Evolutionary conservation across 2,113 vertebrate genomes (phyloP), one percentile per base, ranked within the genome.

Genomic region (Syngnathus typhle): DNA sequence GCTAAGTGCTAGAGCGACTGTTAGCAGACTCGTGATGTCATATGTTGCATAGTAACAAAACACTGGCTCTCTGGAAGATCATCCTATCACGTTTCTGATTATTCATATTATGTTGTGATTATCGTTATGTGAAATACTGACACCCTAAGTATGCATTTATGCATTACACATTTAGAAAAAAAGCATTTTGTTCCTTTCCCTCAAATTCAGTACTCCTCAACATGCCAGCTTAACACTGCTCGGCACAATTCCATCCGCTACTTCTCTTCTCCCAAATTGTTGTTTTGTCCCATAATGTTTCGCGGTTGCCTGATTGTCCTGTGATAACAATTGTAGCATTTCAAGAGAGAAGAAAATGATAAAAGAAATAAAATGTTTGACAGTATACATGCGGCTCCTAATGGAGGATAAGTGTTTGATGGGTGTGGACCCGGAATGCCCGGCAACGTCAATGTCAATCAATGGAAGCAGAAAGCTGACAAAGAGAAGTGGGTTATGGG

Each of bases 361-460:
- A 59, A 21, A 21, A 68, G 27, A 65, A 82, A 77, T 56, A 56
- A 23, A 60, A 74, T 70, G 23, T 11, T 54, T 71, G 64, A 66
- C 65, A 70, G 79, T 72, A 79, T 67, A 55, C 62, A 78, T 78
- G 64, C 69, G 66, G 81, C 65, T 77, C 60, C 76, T 82, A 80
- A 82, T 81, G 70, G 63, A 86, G 76, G 69, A 77, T 65, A 55
- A 39, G 51, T 15, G 13, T 46, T 66, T 71, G 61, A 38, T 46
- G 41, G 56, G 76, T 76, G 61, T 65, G 52, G n/a, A 76, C 66
- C 68, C 54, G 72, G 79, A 81, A 82, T 77, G 81, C 68, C 51
- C 6, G 3, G 41, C 68, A 73, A 68, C 67, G 73, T 84, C 75
- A 71, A 32, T 71, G 80, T 83, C 80, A 79, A 70, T 85, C 84